These are phyloP conservation scores for Rattus norvegicus DNA, from an alignment of 2,113 vertebrate genomes.

Conservation along the genomic window DNA sequence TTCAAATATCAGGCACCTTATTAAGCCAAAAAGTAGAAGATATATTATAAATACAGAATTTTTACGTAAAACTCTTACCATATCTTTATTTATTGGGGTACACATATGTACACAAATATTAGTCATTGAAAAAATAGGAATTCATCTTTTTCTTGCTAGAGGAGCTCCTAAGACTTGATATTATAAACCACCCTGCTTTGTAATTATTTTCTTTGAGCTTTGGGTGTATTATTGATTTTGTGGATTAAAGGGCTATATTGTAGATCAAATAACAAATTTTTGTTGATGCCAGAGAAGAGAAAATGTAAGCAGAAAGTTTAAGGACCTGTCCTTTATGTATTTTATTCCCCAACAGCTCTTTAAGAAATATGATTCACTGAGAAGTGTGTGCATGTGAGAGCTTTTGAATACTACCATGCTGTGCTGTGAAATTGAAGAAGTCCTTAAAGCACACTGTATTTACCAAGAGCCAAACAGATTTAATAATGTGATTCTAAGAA, in stretches of 20 bases:
- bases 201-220: not conserved
- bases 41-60: not conserved
- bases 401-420: not conserved
- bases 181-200: not conserved
- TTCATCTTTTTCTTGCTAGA: not conserved
- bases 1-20: not conserved
- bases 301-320: not conserved
- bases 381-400: not conserved
- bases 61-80: not conserved
- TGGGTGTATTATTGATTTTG: not conserved
- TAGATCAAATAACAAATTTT: not conserved
- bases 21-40: not conserved
- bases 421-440: not conserved
- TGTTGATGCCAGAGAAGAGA: not conserved
- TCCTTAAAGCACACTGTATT: not conserved
- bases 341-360: not conserved
- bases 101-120: not conserved
- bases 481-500: not conserved
- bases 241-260: not conserved
- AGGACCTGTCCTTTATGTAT: not conserved
- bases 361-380: not conserved
- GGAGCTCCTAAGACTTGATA: not conserved
- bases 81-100: not conserved
- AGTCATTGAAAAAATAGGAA: not conserved
- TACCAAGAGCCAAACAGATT: not conserved